Conservation (phyloP, 2,888 invertebrate genomes). For the Volucella bombylans region DNA sequence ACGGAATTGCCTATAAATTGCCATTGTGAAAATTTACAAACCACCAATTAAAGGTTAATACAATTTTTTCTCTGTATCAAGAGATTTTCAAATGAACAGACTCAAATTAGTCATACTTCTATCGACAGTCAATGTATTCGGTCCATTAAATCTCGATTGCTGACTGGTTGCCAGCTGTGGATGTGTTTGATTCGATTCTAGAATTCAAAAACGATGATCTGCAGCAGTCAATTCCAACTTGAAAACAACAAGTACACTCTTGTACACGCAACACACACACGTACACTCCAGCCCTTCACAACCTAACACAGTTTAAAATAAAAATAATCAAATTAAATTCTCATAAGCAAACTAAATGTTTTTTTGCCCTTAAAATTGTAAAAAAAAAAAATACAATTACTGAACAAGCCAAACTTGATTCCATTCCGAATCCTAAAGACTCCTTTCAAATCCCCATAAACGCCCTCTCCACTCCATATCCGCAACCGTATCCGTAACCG, state of each 20-base stretch:
- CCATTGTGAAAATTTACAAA: too few species aligned
- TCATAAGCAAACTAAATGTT: slow-evolving; percentile 59
- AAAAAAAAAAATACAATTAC: slow-evolving; percentile 61
- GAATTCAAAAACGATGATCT: not conserved
- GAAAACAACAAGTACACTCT: too few species aligned
- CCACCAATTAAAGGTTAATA: too few species aligned
- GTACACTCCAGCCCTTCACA: not conserved
- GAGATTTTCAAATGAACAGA: too few species aligned
- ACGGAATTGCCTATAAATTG: too few species aligned
- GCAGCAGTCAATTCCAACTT: slow-evolving; percentile 31
- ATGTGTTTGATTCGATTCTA: too few species aligned
- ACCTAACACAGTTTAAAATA: slow-evolving; percentile 38
- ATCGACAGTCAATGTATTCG: too few species aligned
- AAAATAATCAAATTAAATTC: slow-evolving; percentile 67
- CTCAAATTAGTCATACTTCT: too few species aligned
- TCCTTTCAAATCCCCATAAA: slow-evolving; percentile 67
- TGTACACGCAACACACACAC: too few species aligned
- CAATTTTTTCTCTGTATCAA: too few species aligned
- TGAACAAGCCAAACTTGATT: slow-evolving; percentile 71
- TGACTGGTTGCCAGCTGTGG: not conserved
- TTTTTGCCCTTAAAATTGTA: slow-evolving; percentile 25
- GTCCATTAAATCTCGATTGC: not conserved
- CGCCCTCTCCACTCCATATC: slow-evolving; percentile 15
- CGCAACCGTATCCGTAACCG: not conserved
- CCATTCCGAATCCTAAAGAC: slow-evolving; percentile 44